These are phyloP conservation scores for Sebastes elongatus DNA, from an alignment of 2,797 vertebrate species.

Conservation along the genomic window DNA sequence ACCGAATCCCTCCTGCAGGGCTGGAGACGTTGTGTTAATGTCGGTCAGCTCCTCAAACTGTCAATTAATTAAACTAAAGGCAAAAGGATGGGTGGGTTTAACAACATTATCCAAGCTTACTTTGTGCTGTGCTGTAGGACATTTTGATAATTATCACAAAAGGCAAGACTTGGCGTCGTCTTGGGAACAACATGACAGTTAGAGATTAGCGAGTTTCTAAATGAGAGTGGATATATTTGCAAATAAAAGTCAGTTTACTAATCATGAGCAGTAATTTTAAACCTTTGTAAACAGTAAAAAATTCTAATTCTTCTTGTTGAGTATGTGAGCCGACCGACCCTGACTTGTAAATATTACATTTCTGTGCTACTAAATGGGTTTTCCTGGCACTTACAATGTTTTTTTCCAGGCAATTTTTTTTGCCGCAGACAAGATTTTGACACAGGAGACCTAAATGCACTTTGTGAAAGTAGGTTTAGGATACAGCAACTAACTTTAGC, in stretches of 20 bases:
- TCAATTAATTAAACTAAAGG: slow-evolving; percentile 24
- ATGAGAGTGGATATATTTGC: neutral
- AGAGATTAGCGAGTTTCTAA: neutral
- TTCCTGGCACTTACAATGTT: neutral
- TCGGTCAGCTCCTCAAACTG: slow-evolving; percentile 21
- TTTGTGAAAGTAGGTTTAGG: neutral
- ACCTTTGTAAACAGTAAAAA: neutral
- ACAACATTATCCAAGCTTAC: neutral
- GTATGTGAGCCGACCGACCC: neutral
- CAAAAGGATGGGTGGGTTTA: neutral
- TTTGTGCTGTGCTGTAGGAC: slow-evolving; percentile 15
- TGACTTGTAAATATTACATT: neutral
- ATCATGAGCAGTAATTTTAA: neutral
- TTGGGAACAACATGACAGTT: slow-evolving; percentile 3
- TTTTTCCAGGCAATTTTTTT: neutral
- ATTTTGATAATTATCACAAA: slow-evolving; percentile 13
- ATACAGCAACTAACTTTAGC: neutral
- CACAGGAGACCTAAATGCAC: neutral
- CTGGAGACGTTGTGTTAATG: neutral
- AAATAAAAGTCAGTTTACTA: neutral
- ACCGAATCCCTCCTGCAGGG: neutral
- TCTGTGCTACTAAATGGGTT: neutral
- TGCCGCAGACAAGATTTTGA: neutral
- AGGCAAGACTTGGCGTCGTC: slow-evolving; percentile 5
- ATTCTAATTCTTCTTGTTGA: neutral